A percentile compares a stretch with the other conserved stretches of the same genome.
phyloP scores from a whole-genome alignment of 2,113 vertebrate genomes.

The Cyprinus carpio region DNA sequence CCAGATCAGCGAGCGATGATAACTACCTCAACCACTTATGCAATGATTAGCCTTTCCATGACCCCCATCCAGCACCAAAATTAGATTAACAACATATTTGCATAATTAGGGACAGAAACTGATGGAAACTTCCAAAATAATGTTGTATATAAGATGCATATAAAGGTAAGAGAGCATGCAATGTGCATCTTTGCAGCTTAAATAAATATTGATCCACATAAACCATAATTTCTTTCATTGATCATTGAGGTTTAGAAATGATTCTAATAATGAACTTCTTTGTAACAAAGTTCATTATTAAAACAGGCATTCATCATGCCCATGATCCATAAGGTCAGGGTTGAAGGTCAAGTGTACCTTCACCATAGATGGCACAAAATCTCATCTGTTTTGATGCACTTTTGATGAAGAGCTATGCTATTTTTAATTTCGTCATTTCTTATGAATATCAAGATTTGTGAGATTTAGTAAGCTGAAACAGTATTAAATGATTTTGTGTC shows the following conservation, averaged over 20 bases:
- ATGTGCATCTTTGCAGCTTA: background rate
- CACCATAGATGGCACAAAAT: no score
- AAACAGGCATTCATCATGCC: background rate
- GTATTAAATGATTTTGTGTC: no score
- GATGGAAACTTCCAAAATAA: slow-evolving; percentile 59
- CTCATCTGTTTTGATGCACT: no score
- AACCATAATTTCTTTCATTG: background rate
- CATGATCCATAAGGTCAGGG: background rate
- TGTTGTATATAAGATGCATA: background rate
- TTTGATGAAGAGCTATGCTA: no score
- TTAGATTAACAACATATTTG: slow-evolving; percentile 75
- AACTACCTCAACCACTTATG: slow-evolving; percentile 66
- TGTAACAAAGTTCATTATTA: background rate
- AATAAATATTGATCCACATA: background rate
- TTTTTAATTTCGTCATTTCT: no score
- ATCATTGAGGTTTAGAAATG: background rate
- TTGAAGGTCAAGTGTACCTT: no score
- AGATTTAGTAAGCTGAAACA: no score
- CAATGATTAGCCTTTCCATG: slow-evolving; percentile 74
- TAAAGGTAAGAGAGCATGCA: background rate
- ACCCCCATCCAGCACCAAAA: slow-evolving; percentile 70
- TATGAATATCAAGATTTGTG: no score
- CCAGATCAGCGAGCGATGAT: slow-evolving; percentile 48
- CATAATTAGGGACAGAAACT: slow-evolving; percentile 74
- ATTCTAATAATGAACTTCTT: background rate